Evolutionary conservation across 2,888 invertebrate genomes (phyloP).

Genomic region (Germaria angustata): DNA sequence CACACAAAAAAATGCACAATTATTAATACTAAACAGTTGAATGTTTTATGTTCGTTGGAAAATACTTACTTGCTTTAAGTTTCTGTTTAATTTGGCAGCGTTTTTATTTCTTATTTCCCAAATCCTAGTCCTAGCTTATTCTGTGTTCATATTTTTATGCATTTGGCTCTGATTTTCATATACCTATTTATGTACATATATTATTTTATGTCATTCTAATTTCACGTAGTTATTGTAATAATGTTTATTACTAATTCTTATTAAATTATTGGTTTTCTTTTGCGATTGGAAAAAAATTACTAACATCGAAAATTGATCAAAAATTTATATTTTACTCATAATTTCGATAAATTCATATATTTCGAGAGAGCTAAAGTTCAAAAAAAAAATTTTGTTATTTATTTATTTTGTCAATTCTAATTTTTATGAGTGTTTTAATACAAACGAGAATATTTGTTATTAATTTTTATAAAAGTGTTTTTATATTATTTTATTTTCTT

Average conservation of each 20-base stretch:
- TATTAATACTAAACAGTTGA: conserved; percentile 10
- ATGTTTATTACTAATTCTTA: neutral
- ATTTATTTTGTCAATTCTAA: conserved; percentile 37
- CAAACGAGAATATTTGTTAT: neutral
- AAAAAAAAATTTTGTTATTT: neutral
- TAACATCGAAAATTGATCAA: neutral
- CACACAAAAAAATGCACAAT: conserved; percentile 7
- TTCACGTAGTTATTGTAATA: neutral
- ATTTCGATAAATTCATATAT: conserved; percentile 19
- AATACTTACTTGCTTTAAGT: too few relatives aligned
- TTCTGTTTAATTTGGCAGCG: too few relatives aligned
- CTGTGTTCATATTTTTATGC: neutral
- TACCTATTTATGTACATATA: neutral
- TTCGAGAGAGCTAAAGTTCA: conserved; percentile 76
- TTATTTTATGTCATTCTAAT: neutral
- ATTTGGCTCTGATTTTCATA: neutral
- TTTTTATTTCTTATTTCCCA: too few relatives aligned
- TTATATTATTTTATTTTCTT: neutral
- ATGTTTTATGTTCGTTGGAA: neutral
- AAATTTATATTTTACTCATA: neutral
- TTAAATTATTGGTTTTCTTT: neutral
- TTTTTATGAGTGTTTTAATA: neutral
- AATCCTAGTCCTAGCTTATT: too few relatives aligned
- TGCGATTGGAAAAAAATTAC: neutral
- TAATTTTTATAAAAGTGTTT: neutral